Evolutionary conservation across 1,140 invertebrate genomes (phyloP), one percentile per base, ranked within the genome.

Genomic region (Geopemphigus sp.): DNA sequence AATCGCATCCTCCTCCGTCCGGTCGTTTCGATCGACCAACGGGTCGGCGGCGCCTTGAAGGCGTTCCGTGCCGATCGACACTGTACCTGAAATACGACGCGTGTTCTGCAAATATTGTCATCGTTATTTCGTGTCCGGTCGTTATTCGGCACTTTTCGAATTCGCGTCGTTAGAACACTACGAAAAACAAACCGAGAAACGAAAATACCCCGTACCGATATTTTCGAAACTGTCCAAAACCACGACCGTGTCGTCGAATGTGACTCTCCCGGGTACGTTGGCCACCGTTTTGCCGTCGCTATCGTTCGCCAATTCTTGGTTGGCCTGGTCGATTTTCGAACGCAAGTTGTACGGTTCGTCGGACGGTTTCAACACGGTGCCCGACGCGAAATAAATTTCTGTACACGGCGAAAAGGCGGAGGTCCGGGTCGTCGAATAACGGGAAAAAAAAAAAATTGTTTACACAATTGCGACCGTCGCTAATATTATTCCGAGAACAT

Each of bases 351-450:
- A 78, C 6, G 74, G 74, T 78, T 61, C 22, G 1, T 78, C 32
- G 1, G 74, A 61, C 2, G 74, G 74, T 50, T 63, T 63, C 17
- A 78, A 22, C 17, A 78, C 73, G 0, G 74, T 63, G 0, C 74
- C 74, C 0, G 74, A 78, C 8, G 74, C 57, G 4, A 78, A 78
- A n/a, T 78, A 78, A 29, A 78, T 61, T n/a, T 78, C 74, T 78
- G 47, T 32, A 78, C 12, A 39, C 47, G n/a, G 19, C 6, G 19
- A 53, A 8, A 53, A 12, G 11, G 11, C 3, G 50, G 50, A 53
- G 11, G 39, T 45, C 39, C 39, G 39, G 39, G 39, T 45, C 5
- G 11, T 45, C 11, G 39, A 45, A 5, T 45, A n/a, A n/a, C n/a
- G n/a, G n/a, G n/a, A n/a, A n/a, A n/a, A n/a, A n/a, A n/a, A n/a